A percentile compares a stretch with the other conserved stretches of the same genome.
phyloP scores from a whole-genome alignment of 2,113 vertebrate species.

The Tupaia chinensis region DNA sequence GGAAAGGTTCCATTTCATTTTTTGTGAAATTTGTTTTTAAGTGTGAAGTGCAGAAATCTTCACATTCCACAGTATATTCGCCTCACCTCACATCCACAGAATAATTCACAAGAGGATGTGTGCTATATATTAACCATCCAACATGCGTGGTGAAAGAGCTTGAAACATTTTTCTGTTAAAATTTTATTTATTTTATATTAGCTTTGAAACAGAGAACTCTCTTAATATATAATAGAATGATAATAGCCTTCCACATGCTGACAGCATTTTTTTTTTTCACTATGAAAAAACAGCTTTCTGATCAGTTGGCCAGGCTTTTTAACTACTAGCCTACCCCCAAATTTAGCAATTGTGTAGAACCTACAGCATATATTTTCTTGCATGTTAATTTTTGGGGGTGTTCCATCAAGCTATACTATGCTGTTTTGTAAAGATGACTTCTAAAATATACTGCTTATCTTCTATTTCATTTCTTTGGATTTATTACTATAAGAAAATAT shows the following conservation, averaged over 20 bases:
- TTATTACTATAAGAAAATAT: background rate
- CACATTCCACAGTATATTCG: background rate
- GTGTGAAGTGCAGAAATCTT: conserved; percentile 62
- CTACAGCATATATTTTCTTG: background rate
- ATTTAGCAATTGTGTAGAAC: background rate
- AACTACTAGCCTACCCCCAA: no score
- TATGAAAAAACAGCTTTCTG: no score
- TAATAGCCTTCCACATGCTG: background rate
- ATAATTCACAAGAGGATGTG: background rate
- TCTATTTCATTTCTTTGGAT: background rate
- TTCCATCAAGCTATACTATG: background rate
- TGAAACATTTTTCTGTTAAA: background rate
- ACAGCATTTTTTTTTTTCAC: background rate
- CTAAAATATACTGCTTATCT: background rate
- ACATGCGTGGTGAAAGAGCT: background rate
- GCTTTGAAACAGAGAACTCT: background rate
- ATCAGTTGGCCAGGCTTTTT: background rate
- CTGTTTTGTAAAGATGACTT: background rate
- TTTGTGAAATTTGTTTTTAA: conserved; percentile 59
- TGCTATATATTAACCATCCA: background rate
- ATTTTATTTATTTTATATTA: background rate
- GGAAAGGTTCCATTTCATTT: conserved; percentile 69
- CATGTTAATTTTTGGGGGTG: fast-evolving
- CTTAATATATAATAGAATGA: background rate
- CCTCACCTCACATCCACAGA: background rate